Evolutionary conservation across 1,140 invertebrate genomes (phyloP).

Genomic region (Drosophila serrata): DNA sequence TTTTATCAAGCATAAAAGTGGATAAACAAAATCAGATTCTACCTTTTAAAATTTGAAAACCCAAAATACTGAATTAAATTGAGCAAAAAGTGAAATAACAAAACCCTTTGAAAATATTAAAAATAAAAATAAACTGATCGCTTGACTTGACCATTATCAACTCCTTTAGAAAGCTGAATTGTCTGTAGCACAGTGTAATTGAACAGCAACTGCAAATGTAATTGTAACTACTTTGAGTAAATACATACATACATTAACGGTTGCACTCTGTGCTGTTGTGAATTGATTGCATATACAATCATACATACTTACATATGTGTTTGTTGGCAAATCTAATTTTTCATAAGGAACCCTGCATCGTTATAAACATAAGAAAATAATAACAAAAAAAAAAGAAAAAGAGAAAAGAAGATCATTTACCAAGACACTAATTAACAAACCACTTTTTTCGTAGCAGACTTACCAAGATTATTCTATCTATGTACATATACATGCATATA

Average conservation of each 20-base stretch:
- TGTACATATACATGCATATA: constrained; percentile 14
- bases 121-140: background rate
- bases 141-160: background rate
- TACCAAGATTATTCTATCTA: constrained; percentile 5
- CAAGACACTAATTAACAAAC: constrained; percentile 14
- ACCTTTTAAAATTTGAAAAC: background rate
- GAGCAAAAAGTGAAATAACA: too few species aligned
- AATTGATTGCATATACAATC: constrained; percentile 19
- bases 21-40: background rate
- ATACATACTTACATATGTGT: constrained; percentile 14
- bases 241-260: constrained; percentile 14
- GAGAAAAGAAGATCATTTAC: background rate
- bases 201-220: constrained; percentile 8
- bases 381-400: background rate
- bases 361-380: background rate
- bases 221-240: constrained; percentile 8
- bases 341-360: constrained; percentile 17
- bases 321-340: constrained; percentile 39
- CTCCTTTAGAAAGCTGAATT: background rate
- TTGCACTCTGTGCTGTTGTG: constrained; percentile 15
- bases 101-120: constrained; percentile 1
- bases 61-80: background rate
- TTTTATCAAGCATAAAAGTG: constrained; percentile 10
- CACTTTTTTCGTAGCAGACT: constrained; percentile 11
- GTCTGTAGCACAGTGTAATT: constrained; percentile 14